phyloP scores from a whole-genome alignment of 2,113 vertebrate species.

The crab-eating macaque (Macaca fascicularis) region DNA sequence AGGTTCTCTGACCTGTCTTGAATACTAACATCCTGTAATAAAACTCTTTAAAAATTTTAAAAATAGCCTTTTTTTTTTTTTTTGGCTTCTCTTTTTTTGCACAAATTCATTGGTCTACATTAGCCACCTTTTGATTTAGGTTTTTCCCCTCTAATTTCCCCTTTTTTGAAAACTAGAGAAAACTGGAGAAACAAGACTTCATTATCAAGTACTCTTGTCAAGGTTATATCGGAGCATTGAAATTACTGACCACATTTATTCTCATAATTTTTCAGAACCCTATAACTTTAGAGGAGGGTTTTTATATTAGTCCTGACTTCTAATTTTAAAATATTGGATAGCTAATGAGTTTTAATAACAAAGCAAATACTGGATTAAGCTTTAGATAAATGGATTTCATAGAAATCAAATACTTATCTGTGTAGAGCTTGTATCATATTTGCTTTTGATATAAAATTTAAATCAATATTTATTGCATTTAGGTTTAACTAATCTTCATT shows the following conservation, averaged over 20 bases:
- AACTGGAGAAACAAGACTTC: background rate
- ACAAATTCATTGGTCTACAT: background rate
- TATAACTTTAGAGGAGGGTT: background rate
- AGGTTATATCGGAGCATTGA: conserved; percentile 35
- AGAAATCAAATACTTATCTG: conserved; percentile 60
- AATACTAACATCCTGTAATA: conserved; percentile 82
- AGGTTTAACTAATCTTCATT: conserved; percentile 45
- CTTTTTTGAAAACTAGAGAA: background rate
- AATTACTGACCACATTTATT: background rate
- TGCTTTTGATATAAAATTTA: conserved; percentile 66
- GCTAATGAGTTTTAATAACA: conserved; percentile 64
- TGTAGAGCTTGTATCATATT: conserved; percentile 42
- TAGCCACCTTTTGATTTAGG: background rate
- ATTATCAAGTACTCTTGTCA: background rate
- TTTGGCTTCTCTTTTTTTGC: background rate
- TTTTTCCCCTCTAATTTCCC: background rate
- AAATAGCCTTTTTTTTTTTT: background rate
- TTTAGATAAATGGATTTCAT: conserved; percentile 61
- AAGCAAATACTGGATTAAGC: conserved; percentile 61
- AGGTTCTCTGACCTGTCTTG: conserved; percentile 69
- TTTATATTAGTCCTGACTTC: conserved; percentile 40
- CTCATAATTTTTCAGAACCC: background rate
- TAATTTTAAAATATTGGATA: conserved; percentile 51
- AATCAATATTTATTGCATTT: conserved; percentile 60
- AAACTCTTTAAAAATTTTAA: conserved; percentile 71